Evolutionary conservation across 2,888 invertebrate genomes (phyloP).

Genomic region (Oxystoma pomonae): DNA sequence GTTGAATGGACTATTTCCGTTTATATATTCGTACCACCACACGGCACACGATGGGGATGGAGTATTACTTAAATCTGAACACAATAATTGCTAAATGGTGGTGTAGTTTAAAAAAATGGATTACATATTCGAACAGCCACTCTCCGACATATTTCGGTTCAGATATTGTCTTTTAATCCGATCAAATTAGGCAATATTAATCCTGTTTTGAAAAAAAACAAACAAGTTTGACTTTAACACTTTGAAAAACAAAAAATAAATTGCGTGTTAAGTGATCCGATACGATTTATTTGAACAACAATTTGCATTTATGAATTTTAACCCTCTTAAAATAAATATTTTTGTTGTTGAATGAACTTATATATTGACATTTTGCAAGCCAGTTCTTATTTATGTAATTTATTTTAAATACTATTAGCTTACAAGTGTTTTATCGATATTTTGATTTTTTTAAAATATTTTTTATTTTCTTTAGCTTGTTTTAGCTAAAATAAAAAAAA

Average conservation of each 20-base stretch:
- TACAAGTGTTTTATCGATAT: no score
- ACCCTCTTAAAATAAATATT: no score
- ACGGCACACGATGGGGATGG: neutral
- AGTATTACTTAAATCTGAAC: neutral
- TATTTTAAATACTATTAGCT: no score
- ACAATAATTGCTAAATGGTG: constrained; percentile 3
- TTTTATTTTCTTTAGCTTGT: no score
- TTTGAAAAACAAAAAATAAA: neutral
- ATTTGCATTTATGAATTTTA: neutral
- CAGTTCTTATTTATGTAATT: no score
- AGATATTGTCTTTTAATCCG: neutral
- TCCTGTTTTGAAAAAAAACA: neutral
- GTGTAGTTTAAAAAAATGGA: constrained; percentile 3
- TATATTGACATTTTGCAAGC: no score
- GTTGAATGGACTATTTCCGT: neutral
- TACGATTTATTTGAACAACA: neutral
- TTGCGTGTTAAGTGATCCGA: neutral
- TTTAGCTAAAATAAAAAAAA: no score
- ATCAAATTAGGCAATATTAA: neutral
- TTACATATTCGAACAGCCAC: constrained; percentile 3
- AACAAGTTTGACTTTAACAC: neutral
- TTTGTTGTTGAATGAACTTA: no score
- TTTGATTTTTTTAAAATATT: no score
- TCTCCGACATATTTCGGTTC: constrained; percentile 4
- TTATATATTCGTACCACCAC: neutral